Conservation (phyloP, 2,888 invertebrate species). For the Melinaea marsaeus region DNA sequence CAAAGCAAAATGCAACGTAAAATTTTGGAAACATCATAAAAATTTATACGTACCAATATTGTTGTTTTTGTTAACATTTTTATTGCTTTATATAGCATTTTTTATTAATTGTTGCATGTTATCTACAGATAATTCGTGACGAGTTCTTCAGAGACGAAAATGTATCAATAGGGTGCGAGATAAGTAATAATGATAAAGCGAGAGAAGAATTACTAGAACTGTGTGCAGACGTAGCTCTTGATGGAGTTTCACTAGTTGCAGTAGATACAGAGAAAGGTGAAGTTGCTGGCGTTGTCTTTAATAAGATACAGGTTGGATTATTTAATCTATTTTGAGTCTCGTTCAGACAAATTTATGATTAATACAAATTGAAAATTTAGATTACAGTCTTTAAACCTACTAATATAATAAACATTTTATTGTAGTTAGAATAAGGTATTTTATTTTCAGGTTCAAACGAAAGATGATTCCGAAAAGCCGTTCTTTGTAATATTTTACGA, state of each 20-base stretch:
- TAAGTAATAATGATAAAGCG: constrained; percentile 75
- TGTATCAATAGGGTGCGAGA: constrained; percentile 76
- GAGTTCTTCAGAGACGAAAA: constrained; percentile 80
- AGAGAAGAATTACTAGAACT: constrained; percentile 79
- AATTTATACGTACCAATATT: neutral
- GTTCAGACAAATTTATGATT: no score
- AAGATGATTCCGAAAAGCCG: constrained; percentile 55
- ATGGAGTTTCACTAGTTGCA: constrained; percentile 82
- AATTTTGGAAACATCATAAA: neutral
- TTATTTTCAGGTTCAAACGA: constrained; percentile 1
- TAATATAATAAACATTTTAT: no score
- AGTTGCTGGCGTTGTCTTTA: constrained; percentile 80
- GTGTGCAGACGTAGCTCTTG: constrained; percentile 77
- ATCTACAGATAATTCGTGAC: constrained; percentile 65
- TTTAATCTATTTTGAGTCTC: no score
- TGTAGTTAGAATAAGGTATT: neutral
- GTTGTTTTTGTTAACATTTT: neutral
- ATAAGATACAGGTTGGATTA: constrained; percentile 80
- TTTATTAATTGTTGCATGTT: neutral
- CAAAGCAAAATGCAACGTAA: no score
- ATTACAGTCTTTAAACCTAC: no score
- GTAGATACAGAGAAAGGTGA: constrained; percentile 72
- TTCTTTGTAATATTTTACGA: constrained; percentile 77
- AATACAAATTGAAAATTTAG: no score
- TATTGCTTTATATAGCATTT: neutral